These are phyloP conservation scores for Eciton burchellii DNA, from an alignment of 1,140 invertebrate genomes.

Conservation along the genomic window DNA sequence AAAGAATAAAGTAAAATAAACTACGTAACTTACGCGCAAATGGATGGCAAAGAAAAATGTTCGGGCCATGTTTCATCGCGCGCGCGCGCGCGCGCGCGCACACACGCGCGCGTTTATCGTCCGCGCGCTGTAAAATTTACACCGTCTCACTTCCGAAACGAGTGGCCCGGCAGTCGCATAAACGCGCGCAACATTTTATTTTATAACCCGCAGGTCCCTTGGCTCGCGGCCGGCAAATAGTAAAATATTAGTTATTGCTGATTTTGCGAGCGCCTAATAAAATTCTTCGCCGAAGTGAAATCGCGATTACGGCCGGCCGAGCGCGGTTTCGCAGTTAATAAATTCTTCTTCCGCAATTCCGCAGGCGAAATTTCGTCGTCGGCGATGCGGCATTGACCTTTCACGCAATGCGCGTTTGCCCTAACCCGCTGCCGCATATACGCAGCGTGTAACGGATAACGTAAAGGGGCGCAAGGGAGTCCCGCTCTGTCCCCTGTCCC, in stretches of 20 bases:
- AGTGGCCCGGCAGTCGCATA: conserved; percentile 73
- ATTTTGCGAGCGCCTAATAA: conserved; percentile 78
- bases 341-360: conserved; percentile 76
- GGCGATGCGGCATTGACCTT: conserved; percentile 57
- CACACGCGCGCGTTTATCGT: conserved; percentile 75
- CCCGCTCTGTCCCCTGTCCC: too few species aligned
- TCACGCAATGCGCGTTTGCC: conserved; percentile 49
- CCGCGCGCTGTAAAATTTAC: conserved; percentile 76
- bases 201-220: conserved; percentile 56
- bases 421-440: too few species aligned
- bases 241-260: conserved; percentile 80
- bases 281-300: conserved; percentile 77
- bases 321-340: conserved; percentile 80
- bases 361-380: conserved; percentile 70
- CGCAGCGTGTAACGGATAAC: conserved; percentile 23
- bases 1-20: conserved; percentile 52
- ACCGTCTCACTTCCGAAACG: conserved; percentile 78
- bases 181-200: conserved; percentile 77
- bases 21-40: conserved; percentile 73
- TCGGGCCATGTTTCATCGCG: conserved; percentile 75
- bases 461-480: conserved; percentile 46
- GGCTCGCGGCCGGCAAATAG: conserved; percentile 63
- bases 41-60: conserved; percentile 75
- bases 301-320: conserved; percentile 36
- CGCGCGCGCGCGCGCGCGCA: conserved; percentile 69